Conservation (phyloP, 1,140 invertebrate species). For the Diorhabda carinulata region DNA sequence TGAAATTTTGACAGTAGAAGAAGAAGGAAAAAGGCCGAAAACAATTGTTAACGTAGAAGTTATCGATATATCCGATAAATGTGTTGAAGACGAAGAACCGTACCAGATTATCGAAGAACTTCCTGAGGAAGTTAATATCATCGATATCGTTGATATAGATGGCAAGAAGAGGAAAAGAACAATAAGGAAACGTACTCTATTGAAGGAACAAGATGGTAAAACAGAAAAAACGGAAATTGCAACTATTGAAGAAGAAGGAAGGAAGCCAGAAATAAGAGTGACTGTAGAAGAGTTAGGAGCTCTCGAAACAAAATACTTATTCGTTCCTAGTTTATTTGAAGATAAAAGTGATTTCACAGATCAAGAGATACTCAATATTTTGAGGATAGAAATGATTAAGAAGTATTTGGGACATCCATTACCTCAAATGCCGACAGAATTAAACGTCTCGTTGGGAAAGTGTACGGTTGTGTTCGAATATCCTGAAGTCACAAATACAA, state of each 20-base stretch:
- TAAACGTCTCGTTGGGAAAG: slow-evolving; percentile 20
- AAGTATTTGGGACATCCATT: slow-evolving; percentile 34
- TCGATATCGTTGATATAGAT: slow-evolving; percentile 36
- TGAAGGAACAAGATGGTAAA: slow-evolving; percentile 37
- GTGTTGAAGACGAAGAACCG: slow-evolving; percentile 43
- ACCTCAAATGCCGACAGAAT: slow-evolving; percentile 30
- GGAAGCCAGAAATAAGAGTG: slow-evolving; percentile 39
- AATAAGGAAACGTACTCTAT: slow-evolving; percentile 34
- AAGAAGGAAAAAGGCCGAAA: slow-evolving; percentile 49
- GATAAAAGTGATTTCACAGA: slow-evolving; percentile 26
- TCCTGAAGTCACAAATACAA: slow-evolving; percentile 23
- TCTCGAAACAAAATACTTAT: slow-evolving; percentile 34
- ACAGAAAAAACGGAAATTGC: slow-evolving; percentile 41
- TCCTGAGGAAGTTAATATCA: slow-evolving; percentile 32
- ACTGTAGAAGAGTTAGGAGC: slow-evolving; percentile 45
- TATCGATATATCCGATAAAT: slow-evolving; percentile 33
- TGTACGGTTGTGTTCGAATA: slow-evolving; percentile 26
- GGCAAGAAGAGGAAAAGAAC: slow-evolving; percentile 38
- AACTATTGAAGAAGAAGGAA: slow-evolving; percentile 42
- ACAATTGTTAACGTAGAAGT: slow-evolving; percentile 43
- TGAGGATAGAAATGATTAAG: slow-evolving; percentile 35
- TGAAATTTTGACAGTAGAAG: slow-evolving; percentile 51
- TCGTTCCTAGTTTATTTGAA: slow-evolving; percentile 32
- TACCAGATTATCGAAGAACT: slow-evolving; percentile 40
- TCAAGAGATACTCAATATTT: slow-evolving; percentile 30